Percentiles rank a stretch among this genome's conserved stretches.
phyloP scores from a whole-genome alignment of 2,113 vertebrate genomes.

The Dipodomys spectabilis region DNA sequence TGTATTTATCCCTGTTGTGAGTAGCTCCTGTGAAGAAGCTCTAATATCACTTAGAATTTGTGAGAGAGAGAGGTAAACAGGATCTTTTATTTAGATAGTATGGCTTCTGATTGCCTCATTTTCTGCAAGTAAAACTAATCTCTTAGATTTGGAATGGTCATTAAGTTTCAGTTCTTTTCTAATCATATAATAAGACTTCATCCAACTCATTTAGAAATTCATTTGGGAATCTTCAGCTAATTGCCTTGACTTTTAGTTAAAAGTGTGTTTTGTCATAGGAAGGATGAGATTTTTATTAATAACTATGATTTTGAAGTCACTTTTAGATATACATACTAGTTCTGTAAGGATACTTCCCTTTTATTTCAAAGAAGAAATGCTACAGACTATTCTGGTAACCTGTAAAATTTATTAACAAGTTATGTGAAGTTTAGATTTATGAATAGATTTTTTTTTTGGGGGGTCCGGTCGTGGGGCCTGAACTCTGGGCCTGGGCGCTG shows the following conservation, averaged over 20 bases:
- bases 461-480: too few species aligned
- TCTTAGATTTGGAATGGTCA: background rate
- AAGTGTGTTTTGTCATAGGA: constrained; percentile 32
- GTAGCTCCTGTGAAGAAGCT: background rate
- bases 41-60: background rate
- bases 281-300: constrained; percentile 21
- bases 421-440: constrained; percentile 38
- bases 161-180: background rate
- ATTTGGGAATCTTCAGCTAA: constrained; percentile 50
- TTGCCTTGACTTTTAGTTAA: constrained; percentile 31
- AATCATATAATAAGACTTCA: constrained; percentile 16
- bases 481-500: too few species aligned
- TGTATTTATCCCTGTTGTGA: background rate
- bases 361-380: constrained; percentile 23
- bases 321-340: constrained; percentile 13
- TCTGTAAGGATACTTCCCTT: background rate
- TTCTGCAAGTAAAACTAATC: background rate
- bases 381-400: background rate
- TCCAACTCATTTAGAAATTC: constrained; percentile 27
- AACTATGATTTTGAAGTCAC: constrained; percentile 37
- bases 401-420: constrained; percentile 20
- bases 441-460: background rate
- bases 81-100: constrained; percentile 18
- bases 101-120: constrained; percentile 13
- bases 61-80: background rate